A percentile compares a stretch with the other conserved stretches of the same genome.
phyloP scores from a whole-genome alignment of 2,888 invertebrate species.

The Pollenia angustigena region DNA sequence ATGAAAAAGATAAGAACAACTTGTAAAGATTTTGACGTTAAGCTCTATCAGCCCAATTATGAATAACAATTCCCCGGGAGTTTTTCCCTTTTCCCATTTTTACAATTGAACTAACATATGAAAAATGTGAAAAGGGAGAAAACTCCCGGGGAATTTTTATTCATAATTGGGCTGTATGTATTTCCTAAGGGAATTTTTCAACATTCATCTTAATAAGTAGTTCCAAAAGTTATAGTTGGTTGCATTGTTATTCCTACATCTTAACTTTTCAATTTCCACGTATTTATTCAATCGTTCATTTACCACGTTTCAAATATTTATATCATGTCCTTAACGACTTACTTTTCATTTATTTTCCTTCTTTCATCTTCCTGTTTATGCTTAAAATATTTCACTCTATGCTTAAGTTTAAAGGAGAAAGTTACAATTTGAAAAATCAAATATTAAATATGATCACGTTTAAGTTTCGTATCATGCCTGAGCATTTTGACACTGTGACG shows the following conservation, averaged over 20 bases:
- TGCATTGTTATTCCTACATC: neutral
- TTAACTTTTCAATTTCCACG: constrained; percentile 37
- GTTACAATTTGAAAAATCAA: constrained; percentile 67
- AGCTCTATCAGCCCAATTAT: no score
- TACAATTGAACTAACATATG: no score
- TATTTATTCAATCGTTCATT: constrained; percentile 57
- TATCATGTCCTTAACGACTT: constrained; percentile 63
- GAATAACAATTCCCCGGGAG: no score
- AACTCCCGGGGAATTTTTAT: no score
- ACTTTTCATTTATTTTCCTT: constrained; percentile 13
- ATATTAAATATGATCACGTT: constrained; percentile 73
- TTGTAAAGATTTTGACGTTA: no score
- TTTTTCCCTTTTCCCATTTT: no score
- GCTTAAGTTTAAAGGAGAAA: constrained; percentile 10
- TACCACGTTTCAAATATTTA: constrained; percentile 67
- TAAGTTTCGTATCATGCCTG: constrained; percentile 68
- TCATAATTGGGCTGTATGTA: no score
- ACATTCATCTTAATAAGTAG: no score
- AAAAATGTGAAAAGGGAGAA: no score
- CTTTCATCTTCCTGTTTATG: neutral
- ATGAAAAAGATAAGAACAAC: no score
- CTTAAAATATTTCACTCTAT: neutral
- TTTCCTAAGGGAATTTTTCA: no score
- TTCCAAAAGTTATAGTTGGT: constrained; percentile 21
- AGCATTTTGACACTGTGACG: constrained; percentile 57